Conservation (phyloP, 2,113 vertebrate genomes). For the Notechis scutatus region DNA sequence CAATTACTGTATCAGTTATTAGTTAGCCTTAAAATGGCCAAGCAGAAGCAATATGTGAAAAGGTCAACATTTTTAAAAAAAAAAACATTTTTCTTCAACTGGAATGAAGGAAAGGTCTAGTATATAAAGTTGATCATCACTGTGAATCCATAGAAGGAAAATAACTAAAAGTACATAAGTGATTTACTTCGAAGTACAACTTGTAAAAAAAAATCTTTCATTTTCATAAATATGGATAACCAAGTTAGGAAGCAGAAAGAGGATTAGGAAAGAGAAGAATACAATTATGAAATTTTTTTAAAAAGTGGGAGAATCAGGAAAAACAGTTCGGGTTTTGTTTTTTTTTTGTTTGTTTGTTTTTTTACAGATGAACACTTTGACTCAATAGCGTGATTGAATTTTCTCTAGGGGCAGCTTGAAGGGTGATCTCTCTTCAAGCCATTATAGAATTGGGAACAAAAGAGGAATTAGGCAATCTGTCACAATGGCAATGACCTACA, state of each 20-base stretch:
- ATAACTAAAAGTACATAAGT: neutral
- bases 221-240: neutral
- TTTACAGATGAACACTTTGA: neutral
- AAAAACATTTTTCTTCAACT: neutral
- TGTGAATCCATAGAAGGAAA: neutral
- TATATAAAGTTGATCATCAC: neutral
- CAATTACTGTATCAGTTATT: constrained; percentile 40
- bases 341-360: neutral
- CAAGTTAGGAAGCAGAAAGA: neutral
- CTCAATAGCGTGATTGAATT: neutral
- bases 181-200: neutral
- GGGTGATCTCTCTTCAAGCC: neutral
- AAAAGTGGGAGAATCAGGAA: neutral
- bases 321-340: neutral
- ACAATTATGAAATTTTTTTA: neutral
- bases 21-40: constrained; percentile 53
- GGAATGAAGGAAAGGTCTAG: neutral
- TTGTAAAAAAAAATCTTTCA: neutral
- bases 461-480: neutral
- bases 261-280: neutral
- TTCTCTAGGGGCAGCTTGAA: neutral
- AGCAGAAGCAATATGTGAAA: constrained; percentile 25
- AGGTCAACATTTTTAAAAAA: neutral
- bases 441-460: neutral
- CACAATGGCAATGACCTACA: neutral